Conservation (phyloP, 2,888 invertebrate genomes). For the Cataglyphis rosenhaueri region DNA sequence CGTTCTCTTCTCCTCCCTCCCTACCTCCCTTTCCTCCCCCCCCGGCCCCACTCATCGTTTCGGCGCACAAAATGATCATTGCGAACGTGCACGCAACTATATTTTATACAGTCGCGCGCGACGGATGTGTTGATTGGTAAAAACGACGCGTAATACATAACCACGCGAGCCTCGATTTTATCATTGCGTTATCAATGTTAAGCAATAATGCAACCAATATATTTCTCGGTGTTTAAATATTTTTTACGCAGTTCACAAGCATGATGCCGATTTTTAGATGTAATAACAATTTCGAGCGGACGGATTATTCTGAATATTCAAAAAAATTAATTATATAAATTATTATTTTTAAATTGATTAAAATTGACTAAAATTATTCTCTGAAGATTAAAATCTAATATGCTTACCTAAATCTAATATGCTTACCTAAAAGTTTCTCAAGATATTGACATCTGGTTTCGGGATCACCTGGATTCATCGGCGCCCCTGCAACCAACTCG, state of each 20-base stretch:
- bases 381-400: neutral
- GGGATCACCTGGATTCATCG: constrained; percentile 85
- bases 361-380: neutral
- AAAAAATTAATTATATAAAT: neutral
- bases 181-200: neutral
- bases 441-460: constrained; percentile 87
- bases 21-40: too few relatives aligned
- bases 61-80: constrained; percentile 54
- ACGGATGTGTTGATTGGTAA: constrained; percentile 44
- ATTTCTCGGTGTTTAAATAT: neutral
- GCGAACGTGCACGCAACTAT: constrained; percentile 57
- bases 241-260: neutral
- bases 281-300: neutral
- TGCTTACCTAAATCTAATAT: constrained; percentile 84
- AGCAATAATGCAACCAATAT: neutral
- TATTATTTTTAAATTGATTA: neutral
- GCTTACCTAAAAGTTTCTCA: constrained; percentile 87
- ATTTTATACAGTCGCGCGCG: constrained; percentile 45
- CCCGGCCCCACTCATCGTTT: constrained; percentile 13
- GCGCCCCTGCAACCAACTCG: constrained; percentile 85
- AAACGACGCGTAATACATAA: constrained; percentile 40
- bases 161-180: constrained; percentile 1
- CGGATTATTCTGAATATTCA: too few relatives aligned
- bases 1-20: neutral
- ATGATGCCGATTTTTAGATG: neutral